phyloP scores from a whole-genome alignment of 2,888 invertebrate genomes.

The Cheilosia vernalis region DNA sequence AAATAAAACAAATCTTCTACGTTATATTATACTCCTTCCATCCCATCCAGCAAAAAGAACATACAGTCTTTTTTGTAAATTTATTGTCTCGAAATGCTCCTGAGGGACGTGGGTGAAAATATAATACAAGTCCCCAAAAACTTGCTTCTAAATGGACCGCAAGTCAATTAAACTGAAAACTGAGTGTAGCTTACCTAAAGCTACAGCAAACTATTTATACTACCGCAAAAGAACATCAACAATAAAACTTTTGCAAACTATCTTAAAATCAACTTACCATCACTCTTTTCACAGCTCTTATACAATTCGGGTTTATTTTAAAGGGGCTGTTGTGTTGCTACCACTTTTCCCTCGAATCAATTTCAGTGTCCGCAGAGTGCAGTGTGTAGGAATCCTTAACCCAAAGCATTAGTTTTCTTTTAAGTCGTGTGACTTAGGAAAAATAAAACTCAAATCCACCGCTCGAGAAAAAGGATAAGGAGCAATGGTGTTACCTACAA shows the following conservation, averaged over 20 bases:
- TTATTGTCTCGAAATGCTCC: no score
- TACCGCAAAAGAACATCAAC: not conserved
- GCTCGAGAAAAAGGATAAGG: conserved; percentile 6
- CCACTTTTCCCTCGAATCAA: conserved; percentile 17
- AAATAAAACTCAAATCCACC: conserved; percentile 13
- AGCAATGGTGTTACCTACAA: conserved; percentile 5
- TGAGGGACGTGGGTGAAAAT: no score
- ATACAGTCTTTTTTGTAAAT: no score
- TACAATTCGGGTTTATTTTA: not conserved
- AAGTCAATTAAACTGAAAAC: no score
- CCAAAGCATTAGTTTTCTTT: conserved; percentile 48
- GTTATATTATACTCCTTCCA: no score
- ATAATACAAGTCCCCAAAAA: no score
- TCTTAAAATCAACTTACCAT: conserved; percentile 33
- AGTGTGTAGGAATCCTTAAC: conserved; percentile 19
- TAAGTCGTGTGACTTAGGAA: conserved; percentile 30
- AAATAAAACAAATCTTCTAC: no score
- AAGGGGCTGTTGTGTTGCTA: not conserved
- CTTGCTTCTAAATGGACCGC: no score
- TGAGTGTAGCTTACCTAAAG: not conserved
- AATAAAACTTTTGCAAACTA: conserved; percentile 11
- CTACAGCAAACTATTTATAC: not conserved
- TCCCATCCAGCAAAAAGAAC: no score
- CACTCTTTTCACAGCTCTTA: not conserved
- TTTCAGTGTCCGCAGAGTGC: conserved; percentile 15